Base-by-base conservation (phyloP, 2,113 vertebrate genomes). In the Tetraodon nigroviridis region DNA sequence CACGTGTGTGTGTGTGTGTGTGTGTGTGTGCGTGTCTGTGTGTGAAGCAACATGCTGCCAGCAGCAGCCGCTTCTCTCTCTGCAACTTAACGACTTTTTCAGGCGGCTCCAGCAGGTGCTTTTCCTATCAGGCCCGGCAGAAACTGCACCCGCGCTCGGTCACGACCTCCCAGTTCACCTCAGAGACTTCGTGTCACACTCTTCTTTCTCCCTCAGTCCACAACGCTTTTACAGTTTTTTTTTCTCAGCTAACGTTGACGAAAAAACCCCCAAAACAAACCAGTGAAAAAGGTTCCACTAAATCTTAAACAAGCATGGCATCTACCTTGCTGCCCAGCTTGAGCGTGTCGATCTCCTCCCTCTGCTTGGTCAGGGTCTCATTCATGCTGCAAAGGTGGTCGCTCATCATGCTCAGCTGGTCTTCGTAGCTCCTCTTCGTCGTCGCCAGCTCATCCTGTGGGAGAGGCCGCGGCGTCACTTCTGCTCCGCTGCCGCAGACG, bases 361-460 rank as follows among this genome's bases (percentile, higher is more conserved):
- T 92, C 86, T 99, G 97, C 66, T 95, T 97, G 49, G 95, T 95
- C 76, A 99, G 78, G 0, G 94, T 99, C 89, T 99, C 97, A 1
- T 97, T 99, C 94, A 99, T 97, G 45, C 93, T 95, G 71, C 97
- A 99, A 68, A 99, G 91, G 66, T 99, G 97, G 76, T 99, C 96
- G n/a, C 97, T 99, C 97, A 99, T 99, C 95, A 96, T 99, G 71
- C 97, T 98, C 49, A 99, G 76, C 87, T 99, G 97, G 68, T 98
- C 95, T 79, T 99, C 96, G 0, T 99, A 99, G 87, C 97, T 99
- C 78, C 96, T 91, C 84, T 98, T 99, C 0, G 96, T 99, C 0
- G 97, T 99, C 41, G 92, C 89, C 78, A 99, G 78, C 55, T 99
- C 96, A 72, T 99, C 97, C 97, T 99, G 75, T 1, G 10, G n/a